Conservation (phyloP, 2,888 invertebrate species). For the Aspidiotus rigidus region DNA sequence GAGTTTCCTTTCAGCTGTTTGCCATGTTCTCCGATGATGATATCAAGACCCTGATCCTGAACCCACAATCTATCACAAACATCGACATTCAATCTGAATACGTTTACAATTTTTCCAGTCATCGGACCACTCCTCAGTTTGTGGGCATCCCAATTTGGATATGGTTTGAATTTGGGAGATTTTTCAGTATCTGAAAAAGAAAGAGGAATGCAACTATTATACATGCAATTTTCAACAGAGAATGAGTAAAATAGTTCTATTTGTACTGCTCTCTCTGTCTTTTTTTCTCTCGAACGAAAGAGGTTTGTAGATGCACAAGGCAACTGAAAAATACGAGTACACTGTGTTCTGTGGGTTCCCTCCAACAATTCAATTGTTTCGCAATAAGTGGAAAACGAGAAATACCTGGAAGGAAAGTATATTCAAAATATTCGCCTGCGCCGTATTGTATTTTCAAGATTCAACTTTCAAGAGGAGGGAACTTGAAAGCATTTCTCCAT, state of each 20-base stretch:
- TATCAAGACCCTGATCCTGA: conserved; percentile 67
- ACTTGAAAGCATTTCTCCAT: too few species aligned
- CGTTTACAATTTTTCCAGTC: conserved; percentile 48
- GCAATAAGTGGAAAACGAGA: too few species aligned
- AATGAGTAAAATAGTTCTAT: not conserved
- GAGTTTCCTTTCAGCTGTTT: conserved; percentile 55
- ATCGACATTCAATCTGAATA: conserved; percentile 65
- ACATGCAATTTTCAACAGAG: not conserved
- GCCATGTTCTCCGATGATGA: conserved; percentile 51
- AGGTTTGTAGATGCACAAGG: too few species aligned
- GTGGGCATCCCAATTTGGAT: conserved; percentile 70
- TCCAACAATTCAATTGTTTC: too few species aligned
- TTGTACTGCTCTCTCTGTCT: not conserved
- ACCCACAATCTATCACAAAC: conserved; percentile 69
- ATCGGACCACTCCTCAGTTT: conserved; percentile 49
- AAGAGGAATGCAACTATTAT: not conserved
- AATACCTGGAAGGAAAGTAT: too few species aligned
- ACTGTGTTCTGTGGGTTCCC: too few species aligned
- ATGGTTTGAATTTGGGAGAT: conserved; percentile 64
- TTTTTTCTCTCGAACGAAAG: too few species aligned
- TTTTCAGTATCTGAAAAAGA: conserved; percentile 36
- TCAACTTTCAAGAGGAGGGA: too few species aligned
- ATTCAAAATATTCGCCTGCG: too few species aligned
- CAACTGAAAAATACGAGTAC: too few species aligned
- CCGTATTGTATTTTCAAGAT: too few species aligned